phyloP scores from a whole-genome alignment of 2,888 invertebrate species.

The Asteroscopus sphinx region DNA sequence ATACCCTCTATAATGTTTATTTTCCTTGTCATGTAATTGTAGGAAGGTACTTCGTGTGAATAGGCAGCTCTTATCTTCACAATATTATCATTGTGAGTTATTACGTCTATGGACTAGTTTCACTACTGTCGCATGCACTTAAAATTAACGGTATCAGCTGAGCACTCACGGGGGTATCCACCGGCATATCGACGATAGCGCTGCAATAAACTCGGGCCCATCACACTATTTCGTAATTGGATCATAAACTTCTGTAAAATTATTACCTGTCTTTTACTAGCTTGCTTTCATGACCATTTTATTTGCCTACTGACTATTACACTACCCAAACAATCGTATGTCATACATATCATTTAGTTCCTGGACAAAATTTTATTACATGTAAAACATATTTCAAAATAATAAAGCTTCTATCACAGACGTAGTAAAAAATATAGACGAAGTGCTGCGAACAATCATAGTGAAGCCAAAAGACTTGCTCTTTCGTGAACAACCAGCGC shows the following conservation, averaged over 20 bases:
- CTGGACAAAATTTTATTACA: conserved; percentile 53
- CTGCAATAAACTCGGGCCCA: conserved; percentile 70
- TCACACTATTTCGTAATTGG: conserved; percentile 78
- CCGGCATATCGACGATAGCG: conserved; percentile 62
- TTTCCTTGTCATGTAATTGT: neutral
- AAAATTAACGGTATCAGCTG: conserved; percentile 56
- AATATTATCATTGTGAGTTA: conserved; percentile 47
- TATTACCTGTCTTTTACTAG: conserved; percentile 68
- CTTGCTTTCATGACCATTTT: conserved; percentile 67
- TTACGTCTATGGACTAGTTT: conserved; percentile 34
- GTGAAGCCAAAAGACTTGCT: too few species aligned
- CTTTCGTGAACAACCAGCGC: too few species aligned
- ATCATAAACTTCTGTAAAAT: conserved; percentile 72
- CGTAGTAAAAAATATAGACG: too few species aligned
- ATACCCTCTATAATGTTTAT: too few species aligned
- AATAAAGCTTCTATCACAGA: too few species aligned
- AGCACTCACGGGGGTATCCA: conserved; percentile 54
- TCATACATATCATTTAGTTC: conserved; percentile 22
- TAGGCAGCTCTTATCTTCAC: conserved; percentile 44
- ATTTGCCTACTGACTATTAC: conserved; percentile 62
- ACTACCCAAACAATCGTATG: conserved; percentile 59
- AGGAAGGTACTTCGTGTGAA: conserved; percentile 15
- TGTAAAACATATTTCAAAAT: conserved; percentile 37
- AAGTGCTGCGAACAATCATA: too few species aligned
- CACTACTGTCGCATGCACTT: conserved; percentile 47